phyloP scores from a whole-genome alignment of 2,113 vertebrate genomes.

The Oophaga pumilio region DNA sequence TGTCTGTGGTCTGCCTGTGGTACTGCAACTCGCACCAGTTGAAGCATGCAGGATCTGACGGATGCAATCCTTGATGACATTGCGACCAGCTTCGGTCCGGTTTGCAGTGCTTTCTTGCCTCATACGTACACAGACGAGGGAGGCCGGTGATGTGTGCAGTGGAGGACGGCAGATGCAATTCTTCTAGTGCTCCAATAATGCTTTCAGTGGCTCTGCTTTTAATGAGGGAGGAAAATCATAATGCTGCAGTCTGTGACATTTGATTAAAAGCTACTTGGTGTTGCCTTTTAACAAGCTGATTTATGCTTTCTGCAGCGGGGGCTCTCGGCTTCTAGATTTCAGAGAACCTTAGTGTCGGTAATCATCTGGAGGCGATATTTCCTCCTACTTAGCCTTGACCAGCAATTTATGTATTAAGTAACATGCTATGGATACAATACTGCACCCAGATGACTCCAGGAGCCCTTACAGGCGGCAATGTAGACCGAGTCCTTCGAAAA shows the following conservation, averaged over 20 bases:
- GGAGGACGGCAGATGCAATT: slow-evolving; percentile 44
- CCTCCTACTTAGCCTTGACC: slow-evolving; percentile 44
- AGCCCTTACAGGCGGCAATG: background rate
- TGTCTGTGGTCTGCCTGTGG: background rate
- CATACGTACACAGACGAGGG: slow-evolving; percentile 3
- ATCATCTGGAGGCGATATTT: slow-evolving; percentile 40
- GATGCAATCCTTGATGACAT: background rate
- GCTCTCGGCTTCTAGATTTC: slow-evolving; percentile 44
- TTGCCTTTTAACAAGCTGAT: slow-evolving; percentile 55
- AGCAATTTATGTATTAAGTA: slow-evolving; percentile 49
- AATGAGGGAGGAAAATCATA: slow-evolving; percentile 53
- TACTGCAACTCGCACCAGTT: background rate
- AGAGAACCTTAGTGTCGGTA: slow-evolving; percentile 28
- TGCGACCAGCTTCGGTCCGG: background rate
- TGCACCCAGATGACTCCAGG: background rate
- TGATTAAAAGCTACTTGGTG: slow-evolving; percentile 55
- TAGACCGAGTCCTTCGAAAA: background rate
- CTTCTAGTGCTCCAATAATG: slow-evolving; percentile 36
- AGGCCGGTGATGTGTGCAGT: slow-evolving; percentile 38
- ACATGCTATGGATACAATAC: background rate
- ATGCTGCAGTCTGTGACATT: slow-evolving; percentile 54
- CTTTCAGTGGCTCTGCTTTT: slow-evolving; percentile 36
- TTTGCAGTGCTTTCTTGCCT: background rate
- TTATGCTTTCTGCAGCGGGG: slow-evolving; percentile 51
- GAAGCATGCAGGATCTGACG: background rate